Conservation (phyloP, 1,140 invertebrate genomes). For the Drosophila bipectinata region DNA sequence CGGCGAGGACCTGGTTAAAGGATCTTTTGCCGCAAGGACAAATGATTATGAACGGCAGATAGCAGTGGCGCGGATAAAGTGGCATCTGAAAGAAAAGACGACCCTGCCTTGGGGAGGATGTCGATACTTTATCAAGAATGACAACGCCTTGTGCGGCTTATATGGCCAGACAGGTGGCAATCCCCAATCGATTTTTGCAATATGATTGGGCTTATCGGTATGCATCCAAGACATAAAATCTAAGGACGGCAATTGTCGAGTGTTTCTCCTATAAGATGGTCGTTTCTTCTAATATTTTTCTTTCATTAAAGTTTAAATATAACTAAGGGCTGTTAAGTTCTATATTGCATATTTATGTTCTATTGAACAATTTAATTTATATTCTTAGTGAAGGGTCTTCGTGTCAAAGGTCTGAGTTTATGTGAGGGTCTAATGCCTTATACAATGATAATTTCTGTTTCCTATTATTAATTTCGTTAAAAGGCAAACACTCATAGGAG, state of each 20-base stretch:
- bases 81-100: conserved; percentile 11
- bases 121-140: conserved; percentile 6
- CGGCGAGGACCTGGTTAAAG: conserved; percentile 30
- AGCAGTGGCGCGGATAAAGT: conserved; percentile 19
- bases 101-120: conserved; percentile 7
- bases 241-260: neutral
- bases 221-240: neutral
- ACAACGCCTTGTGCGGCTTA: conserved; percentile 7
- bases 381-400: neutral
- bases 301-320: neutral
- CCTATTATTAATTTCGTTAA: neutral
- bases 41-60: conserved; percentile 56
- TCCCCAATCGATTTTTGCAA: conserved; percentile 1
- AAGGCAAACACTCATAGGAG: neutral
- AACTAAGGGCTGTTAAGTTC: neutral
- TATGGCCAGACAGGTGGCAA: conserved; percentile 10
- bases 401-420: neutral
- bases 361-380: neutral
- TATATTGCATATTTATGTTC: neutral
- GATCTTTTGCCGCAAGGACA: conserved; percentile 58
- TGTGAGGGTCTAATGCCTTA: too few relatives aligned
- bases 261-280: neutral
- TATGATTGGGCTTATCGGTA: neutral
- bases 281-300: neutral
- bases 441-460: neutral